A percentile compares a stretch with the other conserved stretches of the same genome.
Evolutionary conservation across 2,797 vertebrate species (phyloP).

Genomic region (Peromyscus melanophrys): DNA sequence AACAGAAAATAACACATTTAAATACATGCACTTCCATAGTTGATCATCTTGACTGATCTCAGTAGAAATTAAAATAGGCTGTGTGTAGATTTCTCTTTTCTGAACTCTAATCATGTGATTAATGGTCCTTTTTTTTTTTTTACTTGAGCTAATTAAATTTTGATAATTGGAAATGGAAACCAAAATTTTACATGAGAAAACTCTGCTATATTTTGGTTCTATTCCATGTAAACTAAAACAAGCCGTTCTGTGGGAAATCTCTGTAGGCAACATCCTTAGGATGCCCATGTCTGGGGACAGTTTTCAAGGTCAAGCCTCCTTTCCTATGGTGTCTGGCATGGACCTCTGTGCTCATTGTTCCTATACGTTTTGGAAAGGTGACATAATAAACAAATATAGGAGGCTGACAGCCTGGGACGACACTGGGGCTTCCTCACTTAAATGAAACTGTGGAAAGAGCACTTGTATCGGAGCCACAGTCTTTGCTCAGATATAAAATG

Average conservation of each 20-base stretch:
- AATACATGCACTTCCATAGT: not conserved
- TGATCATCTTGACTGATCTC: slow-evolving; percentile 20
- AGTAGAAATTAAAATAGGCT: slow-evolving; percentile 67
- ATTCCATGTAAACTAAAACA: slow-evolving; percentile 19
- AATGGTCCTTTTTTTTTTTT: not conserved
- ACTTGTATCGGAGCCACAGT: not conserved
- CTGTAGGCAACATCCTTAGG: not conserved
- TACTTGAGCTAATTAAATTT: slow-evolving; percentile 69
- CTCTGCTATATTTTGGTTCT: not conserved
- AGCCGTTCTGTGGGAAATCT: not conserved
- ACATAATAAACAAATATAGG: not conserved
- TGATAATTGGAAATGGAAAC: slow-evolving; percentile 67
- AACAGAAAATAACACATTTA: not conserved
- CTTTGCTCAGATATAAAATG: not conserved
- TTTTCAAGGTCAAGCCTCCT: not conserved
- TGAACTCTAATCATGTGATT: slow-evolving; percentile 50
- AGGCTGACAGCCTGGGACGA: not conserved
- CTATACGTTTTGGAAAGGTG: not conserved
- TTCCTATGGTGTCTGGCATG: not conserved
- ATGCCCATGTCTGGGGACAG: not conserved
- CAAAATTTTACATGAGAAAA: slow-evolving; percentile 54
- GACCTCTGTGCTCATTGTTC: not conserved
- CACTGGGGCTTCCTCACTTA: not conserved
- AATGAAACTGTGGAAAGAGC: not conserved
- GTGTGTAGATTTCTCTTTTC: not conserved